Evolutionary conservation across 64 coral and sea anemone species (phyloP), one percentile per base, ranked within the genome.

Genomic region (Dendronephthya gigantea): DNA sequence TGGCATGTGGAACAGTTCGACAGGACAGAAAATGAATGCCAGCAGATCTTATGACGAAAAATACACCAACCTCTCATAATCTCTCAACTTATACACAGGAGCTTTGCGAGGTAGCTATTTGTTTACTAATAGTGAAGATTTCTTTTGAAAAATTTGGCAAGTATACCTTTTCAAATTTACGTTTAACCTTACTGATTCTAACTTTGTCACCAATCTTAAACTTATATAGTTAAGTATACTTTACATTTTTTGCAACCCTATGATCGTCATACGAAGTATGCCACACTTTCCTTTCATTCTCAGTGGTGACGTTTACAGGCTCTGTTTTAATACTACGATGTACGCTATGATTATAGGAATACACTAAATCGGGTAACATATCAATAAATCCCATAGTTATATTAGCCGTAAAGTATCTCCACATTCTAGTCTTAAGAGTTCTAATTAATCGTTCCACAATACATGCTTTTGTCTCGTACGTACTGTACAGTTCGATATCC

Each of bases 21-120:
- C 56, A 87, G 47, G 43, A 69, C 58, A n/a, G 38, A 28, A 87
- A 69, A 72, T 31, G 58, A 39, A 87, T 87, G 85, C 85, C 85
- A 65, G 62, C 11, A 14, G 10, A 15, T 28, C 28, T 87, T 9
- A 14, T 72, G 40, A 87, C 32, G 14, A 87, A 74, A 35, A 74
- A 69, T 30, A 66, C 59, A 39, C 59, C 62, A 23, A 23, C 35
- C 12, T 30, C 1, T 75, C 69, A 29, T 75, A 75, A 29, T 75
- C 5, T 75, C 34, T 75, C 10, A 75, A 9, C 4, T 75, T 75
- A 29, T 75, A 75, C 30, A 75, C 69, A 15, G 69, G 69, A 4
- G 69, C 6, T 7, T 66, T 1, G 35, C n/a, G 23, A 9, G 51
- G 2, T 16, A 75, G 7, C 14, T 33, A 29, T 33, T 75, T 75